Evolutionary conservation across 1,140 invertebrate species (phyloP), one percentile per base, ranked within the genome.

Genomic region (Diabrotica virgifera): DNA sequence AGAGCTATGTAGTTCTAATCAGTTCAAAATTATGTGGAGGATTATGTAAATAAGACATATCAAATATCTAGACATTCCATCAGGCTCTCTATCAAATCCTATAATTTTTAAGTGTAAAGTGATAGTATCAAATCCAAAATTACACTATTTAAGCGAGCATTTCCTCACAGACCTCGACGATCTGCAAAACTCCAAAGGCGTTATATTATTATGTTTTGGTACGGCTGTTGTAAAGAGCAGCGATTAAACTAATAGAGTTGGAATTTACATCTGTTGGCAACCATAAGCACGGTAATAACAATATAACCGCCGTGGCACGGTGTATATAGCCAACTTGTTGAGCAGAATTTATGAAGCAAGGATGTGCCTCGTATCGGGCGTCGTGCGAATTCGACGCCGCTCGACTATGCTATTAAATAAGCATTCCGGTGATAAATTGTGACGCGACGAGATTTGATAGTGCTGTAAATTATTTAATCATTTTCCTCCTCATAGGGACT

Each of bases 381-480:
- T 74, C 76, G 76, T 73, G 69, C 62, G 70, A 68, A 73, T 72
- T 72, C 74, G 75, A 59, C 57, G 52, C 64, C 54, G 67, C 66
- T 71, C 74, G 74, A 67, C 68, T 46, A 10, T n/a, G 71, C 73
- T 70, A 78, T 78, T 78, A 78, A 78, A 78, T 77, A 78, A 76
- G 76, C 77, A 78, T 78, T 78, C 73, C 74, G 72, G 76, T 78
- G 77, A 78, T 78, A 78, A 77, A 78, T 78, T 76, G 76, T 77
- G 76, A 78, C 76, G 74, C 71, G 75, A 74, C 71, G 77, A 78
- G 76, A 78, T 78, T 78, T 78, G 77, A 78, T 78, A 77, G 75
- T 77, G 77, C 72, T 74, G 77, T 78, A 78, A 78, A 78, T 78
- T 78, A 78, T 78, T 78, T 78, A 77, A 77, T 74, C 75, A 74